These are phyloP conservation scores for Salticus scenicus DNA, from an alignment of 2,888 invertebrate species.

Conservation along the genomic window DNA sequence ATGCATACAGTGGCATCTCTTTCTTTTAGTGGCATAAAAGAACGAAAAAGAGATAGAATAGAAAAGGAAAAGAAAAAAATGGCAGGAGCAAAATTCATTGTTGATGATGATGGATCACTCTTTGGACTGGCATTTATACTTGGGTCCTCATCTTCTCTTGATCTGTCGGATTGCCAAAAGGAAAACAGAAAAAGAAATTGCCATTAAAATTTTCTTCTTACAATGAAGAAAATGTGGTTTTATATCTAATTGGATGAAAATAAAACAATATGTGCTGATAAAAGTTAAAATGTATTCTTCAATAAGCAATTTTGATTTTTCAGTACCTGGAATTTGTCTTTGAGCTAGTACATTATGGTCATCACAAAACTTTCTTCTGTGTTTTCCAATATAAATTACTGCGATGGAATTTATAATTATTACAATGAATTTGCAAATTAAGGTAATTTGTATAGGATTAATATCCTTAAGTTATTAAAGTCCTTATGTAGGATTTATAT, in stretches of 20 bases:
- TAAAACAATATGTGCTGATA: no score
- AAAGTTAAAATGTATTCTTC: no score
- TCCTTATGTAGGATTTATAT: no score
- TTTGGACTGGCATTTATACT: constrained; percentile 55
- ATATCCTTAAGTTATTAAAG: no score
- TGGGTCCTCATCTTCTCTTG: constrained; percentile 52
- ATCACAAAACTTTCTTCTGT: no score
- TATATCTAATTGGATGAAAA: not conserved
- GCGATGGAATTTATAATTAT: no score
- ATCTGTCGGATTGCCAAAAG: constrained; percentile 49
- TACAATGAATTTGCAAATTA: no score
- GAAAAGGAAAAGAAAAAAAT: constrained; percentile 30
- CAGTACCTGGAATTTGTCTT: no score
- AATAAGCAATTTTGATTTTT: no score
- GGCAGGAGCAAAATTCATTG: constrained; percentile 66
- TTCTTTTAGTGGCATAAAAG: constrained; percentile 28
- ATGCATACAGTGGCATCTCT: constrained; percentile 58
- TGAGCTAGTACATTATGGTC: no score
- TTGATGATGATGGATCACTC: constrained; percentile 68
- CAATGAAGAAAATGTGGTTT: not conserved
- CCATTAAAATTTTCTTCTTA: constrained; percentile 45
- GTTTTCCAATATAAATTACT: no score
- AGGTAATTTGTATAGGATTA: no score
- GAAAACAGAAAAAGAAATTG: constrained; percentile 21
- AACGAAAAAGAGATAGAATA: constrained; percentile 14